Evolutionary conservation across 2,113 vertebrate genomes (phyloP), one percentile per base, ranked within the genome.

Genomic region (Porphyrio hochstetteri): DNA sequence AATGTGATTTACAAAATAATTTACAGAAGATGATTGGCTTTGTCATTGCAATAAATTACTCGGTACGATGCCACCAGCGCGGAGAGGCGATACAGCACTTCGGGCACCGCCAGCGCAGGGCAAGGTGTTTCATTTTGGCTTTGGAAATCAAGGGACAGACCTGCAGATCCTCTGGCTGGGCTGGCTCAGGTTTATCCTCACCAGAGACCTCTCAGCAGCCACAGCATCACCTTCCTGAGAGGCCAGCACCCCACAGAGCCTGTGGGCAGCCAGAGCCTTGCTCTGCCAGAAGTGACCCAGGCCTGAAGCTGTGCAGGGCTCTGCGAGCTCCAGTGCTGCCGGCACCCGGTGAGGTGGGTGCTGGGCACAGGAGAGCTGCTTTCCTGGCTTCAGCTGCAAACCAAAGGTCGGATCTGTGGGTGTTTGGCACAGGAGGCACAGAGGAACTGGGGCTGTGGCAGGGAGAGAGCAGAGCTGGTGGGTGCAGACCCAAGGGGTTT

Each of bases 1-100:
- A 97, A 96, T 96, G 83, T 88, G 94, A 97, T 97, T 96, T 97
- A 98, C 95, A 93, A 86, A 97, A 95, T 96, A 95, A 97, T 97
- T 97, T 97, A 96, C 92, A 81, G 80, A 59, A 94, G 61, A 97
- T 75, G 61, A 95, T 95, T 96, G 88, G 88, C 33, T 90, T 86
- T 86, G 94, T 95, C 94, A 95, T 88, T 93, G 60, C 86, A 96
- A 97, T 91, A 97, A 97, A 95, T 97, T 97, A 97, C 70, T 94
- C 7, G 8, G 87, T 72, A 75, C 3, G 16, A 85, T 89, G 95
- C 70, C 87, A 80, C 86, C 84, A 52, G 90, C 16, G 12, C 2
- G 75, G 90, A 78, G 63, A 86, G 80, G 60, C 0, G 7, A 64
- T 11, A 76, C 70, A 53, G 82, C 18, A 72, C 72, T 72, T 80